Conservation (phyloP, 1,140 invertebrate genomes). For the Heliconius hermathena region DNA sequence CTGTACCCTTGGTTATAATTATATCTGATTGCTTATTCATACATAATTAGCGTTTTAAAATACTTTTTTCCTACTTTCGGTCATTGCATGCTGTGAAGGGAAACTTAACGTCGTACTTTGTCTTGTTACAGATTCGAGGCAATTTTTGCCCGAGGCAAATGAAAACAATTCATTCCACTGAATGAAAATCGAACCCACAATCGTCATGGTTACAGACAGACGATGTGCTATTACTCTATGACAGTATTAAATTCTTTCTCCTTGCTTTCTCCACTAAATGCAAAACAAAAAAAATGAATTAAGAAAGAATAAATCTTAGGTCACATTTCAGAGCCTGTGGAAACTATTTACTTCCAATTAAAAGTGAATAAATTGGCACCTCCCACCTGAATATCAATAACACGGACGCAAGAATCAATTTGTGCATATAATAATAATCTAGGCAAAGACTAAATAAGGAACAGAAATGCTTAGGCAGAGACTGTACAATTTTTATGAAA, state of each 20-base stretch:
- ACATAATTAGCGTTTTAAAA: no score
- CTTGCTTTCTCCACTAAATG: background rate
- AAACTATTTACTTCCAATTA: constrained; percentile 58
- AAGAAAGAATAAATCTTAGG: background rate
- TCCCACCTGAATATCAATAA: constrained; percentile 72
- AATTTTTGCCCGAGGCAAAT: no score
- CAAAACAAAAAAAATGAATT: background rate
- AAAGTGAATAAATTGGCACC: constrained; percentile 64
- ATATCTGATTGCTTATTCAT: no score
- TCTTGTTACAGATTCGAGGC: no score
- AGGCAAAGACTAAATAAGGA: background rate
- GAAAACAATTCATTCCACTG: no score
- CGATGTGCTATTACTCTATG: no score
- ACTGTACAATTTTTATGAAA: background rate
- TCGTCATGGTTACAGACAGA: no score
- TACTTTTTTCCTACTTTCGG: no score
- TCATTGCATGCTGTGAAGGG: no score
- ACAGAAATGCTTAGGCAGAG: background rate
- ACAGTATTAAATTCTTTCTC: background rate
- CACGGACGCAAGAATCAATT: constrained; percentile 56
- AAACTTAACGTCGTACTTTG: no score
- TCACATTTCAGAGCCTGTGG: background rate
- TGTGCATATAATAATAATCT: constrained; percentile 49
- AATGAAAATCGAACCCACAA: no score
- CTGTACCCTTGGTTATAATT: no score